Evolutionary conservation across 2,797 vertebrate species (phyloP).

Genomic region (Cichlasoma orientale): DNA sequence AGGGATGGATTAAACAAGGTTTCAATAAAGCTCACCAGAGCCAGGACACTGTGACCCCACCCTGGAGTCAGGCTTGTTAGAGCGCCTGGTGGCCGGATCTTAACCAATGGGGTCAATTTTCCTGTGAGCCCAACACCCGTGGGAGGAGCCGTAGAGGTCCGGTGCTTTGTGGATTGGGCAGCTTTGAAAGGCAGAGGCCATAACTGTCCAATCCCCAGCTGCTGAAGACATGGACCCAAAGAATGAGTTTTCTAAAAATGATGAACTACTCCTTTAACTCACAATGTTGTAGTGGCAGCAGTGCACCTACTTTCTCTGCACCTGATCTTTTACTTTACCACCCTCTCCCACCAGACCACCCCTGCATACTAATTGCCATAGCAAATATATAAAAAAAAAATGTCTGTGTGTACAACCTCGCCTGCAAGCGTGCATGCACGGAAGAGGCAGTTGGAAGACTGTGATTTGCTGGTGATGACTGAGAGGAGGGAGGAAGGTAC

Average conservation of each 20-base stretch:
- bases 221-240: background rate
- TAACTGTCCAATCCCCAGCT: background rate
- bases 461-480: constrained; percentile 81
- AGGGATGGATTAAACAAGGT: background rate
- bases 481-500: constrained; percentile 58
- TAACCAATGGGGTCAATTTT: background rate
- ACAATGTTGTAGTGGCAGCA: background rate
- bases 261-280: background rate
- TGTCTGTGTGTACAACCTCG: constrained; percentile 32
- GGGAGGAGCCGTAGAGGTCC: background rate
- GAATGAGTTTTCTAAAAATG: background rate
- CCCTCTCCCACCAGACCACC: constrained; percentile 43
- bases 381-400: constrained; percentile 36
- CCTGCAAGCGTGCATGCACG: constrained; percentile 27
- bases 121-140: background rate
- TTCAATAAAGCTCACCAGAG: background rate
- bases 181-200: background rate
- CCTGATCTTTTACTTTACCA: constrained; percentile 12
- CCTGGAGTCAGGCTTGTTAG: background rate
- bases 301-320: background rate
- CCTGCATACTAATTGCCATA: constrained; percentile 72
- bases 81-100: rapidly evolving
- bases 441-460: constrained; percentile 61
- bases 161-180: background rate
- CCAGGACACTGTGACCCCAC: background rate